A percentile compares a stretch with the other conserved stretches of the same genome.
Conservation (phyloP, 2,888 invertebrate species). For the Barypeithes pellucidus region DNA sequence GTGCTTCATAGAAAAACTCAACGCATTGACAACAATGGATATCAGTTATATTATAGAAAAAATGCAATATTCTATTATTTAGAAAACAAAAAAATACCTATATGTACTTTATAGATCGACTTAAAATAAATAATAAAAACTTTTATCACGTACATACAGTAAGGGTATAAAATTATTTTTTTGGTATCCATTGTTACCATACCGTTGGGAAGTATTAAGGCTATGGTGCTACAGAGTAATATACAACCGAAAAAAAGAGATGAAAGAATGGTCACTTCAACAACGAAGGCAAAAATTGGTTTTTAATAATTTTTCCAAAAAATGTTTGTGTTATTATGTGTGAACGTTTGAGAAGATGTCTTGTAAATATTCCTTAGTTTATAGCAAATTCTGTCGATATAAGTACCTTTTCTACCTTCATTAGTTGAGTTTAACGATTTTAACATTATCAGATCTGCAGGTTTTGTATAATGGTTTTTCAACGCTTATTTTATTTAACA, state of each 20-base stretch:
- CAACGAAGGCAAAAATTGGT: slow-evolving; percentile 41
- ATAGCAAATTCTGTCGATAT: slow-evolving; percentile 34
- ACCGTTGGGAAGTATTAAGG: slow-evolving; percentile 43
- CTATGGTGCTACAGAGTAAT: slow-evolving; percentile 69
- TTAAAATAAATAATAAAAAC: not conserved
- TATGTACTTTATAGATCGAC: too few species aligned
- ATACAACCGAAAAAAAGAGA: slow-evolving; percentile 5
- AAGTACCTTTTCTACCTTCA: slow-evolving; percentile 52
- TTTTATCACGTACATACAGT: not conserved
- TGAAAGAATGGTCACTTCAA: slow-evolving; percentile 34
- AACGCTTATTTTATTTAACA: not conserved
- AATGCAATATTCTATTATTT: not conserved
- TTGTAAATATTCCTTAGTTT: slow-evolving; percentile 44
- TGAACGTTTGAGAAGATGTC: slow-evolving; percentile 27
- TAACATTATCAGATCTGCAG: slow-evolving; percentile 16
- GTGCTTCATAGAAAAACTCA: slow-evolving; percentile 67
- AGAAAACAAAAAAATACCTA: not conserved
- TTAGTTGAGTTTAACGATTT: slow-evolving; percentile 35
- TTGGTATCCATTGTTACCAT: not conserved
- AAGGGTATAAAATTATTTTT: too few species aligned
- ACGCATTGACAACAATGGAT: slow-evolving; percentile 4
- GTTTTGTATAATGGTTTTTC: slow-evolving; percentile 10
- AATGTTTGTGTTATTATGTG: slow-evolving; percentile 18
- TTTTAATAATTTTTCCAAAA: slow-evolving; percentile 27
- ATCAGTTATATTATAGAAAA: not conserved